phyloP scores from a whole-genome alignment of 2,888 invertebrate species.

The Cartodere bifasciata region DNA sequence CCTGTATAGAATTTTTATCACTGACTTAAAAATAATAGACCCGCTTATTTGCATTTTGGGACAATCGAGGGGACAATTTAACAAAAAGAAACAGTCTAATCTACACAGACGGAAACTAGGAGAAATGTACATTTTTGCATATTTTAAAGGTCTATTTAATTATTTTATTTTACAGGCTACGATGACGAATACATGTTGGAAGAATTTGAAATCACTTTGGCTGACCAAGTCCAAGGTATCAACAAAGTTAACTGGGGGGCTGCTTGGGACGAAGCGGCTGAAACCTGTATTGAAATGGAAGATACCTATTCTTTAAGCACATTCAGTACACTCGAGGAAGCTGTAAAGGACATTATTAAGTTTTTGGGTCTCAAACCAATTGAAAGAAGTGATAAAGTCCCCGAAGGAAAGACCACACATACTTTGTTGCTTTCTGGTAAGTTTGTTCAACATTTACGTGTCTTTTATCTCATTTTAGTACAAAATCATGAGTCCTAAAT shows the following conservation, averaged over 20 bases:
- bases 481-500: too few species aligned
- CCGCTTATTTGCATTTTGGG: too few species aligned
- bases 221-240: slow-evolving; percentile 74
- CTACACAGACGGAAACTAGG: too few species aligned
- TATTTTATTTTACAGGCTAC: slow-evolving; percentile 50
- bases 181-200: slow-evolving; percentile 93
- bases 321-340: slow-evolving; percentile 67
- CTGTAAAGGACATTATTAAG: slow-evolving; percentile 68
- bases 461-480: too few species aligned
- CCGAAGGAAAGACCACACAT: slow-evolving; percentile 72
- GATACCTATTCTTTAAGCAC: slow-evolving; percentile 86
- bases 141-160: too few species aligned
- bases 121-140: too few species aligned
- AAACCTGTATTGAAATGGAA: slow-evolving; percentile 55
- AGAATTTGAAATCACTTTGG: slow-evolving; percentile 74
- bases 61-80: too few species aligned
- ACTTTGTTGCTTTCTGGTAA: slow-evolving; percentile 68
- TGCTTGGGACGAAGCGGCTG: slow-evolving; percentile 55
- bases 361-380: slow-evolving; percentile 77
- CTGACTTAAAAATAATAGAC: too few species aligned
- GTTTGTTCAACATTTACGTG: too few species aligned
- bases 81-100: too few species aligned
- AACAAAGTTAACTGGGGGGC: slow-evolving; percentile 60
- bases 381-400: slow-evolving; percentile 71
- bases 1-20: too few species aligned